phyloP scores from a whole-genome alignment of 1,140 invertebrate genomes.

The Hypsibius dujardini region DNA sequence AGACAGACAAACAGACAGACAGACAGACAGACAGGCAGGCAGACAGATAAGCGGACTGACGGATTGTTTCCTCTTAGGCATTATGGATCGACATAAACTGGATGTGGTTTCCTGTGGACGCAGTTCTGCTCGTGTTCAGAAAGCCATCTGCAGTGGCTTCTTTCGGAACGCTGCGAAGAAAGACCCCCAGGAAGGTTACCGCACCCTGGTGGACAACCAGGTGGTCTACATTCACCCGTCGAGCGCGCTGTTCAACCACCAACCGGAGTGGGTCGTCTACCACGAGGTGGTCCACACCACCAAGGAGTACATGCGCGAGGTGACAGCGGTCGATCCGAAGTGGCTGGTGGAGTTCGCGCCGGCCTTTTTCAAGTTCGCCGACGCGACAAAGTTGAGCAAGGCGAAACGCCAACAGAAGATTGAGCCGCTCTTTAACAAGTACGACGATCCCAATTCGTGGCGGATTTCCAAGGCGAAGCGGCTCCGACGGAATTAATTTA shows the following conservation, averaged over 20 bases:
- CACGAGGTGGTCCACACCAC: slow-evolving; percentile 97
- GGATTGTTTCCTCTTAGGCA: slow-evolving; percentile 35
- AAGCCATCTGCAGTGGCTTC: slow-evolving; percentile 95
- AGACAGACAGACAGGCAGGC: too few species aligned
- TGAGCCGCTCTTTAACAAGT: slow-evolving; percentile 96
- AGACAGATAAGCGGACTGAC: too few species aligned
- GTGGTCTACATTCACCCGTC: slow-evolving; percentile 98
- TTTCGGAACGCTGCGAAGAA: slow-evolving; percentile 97
- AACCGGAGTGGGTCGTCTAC: slow-evolving; percentile 98
- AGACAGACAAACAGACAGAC: too few species aligned
- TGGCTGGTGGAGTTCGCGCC: slow-evolving; percentile 99
- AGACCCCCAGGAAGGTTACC: slow-evolving; percentile 95
- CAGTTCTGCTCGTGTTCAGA: slow-evolving; percentile 84
- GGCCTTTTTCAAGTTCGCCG: slow-evolving; percentile 97
- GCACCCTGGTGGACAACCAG: slow-evolving; percentile 90
- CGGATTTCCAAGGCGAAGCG: slow-evolving; percentile 81
- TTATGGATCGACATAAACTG: slow-evolving; percentile 56
- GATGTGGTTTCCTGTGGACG: slow-evolving; percentile 91
- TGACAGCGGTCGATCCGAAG: slow-evolving; percentile 95
- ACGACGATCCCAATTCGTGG: slow-evolving; percentile 98
- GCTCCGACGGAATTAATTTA: slow-evolving; percentile 53
- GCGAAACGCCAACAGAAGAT: slow-evolving; percentile 98
- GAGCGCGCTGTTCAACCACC: slow-evolving; percentile 85
- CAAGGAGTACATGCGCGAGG: slow-evolving; percentile 98
- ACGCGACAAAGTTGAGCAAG: slow-evolving; percentile 93